Conservation (phyloP, 1,140 invertebrate species). For the Drosophila guanche region DNA sequence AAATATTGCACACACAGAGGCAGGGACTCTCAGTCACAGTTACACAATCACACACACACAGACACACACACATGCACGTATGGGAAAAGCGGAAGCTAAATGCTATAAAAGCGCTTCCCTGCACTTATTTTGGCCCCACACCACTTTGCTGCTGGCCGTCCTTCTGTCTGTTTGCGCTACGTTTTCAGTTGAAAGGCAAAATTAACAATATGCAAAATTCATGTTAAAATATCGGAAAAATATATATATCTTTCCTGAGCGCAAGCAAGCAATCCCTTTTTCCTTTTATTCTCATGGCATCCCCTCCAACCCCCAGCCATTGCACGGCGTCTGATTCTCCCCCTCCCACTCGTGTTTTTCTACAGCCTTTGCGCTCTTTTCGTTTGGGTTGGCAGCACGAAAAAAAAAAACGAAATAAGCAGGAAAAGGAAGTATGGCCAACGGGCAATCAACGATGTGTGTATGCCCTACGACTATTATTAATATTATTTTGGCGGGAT, state of each 20-base stretch:
- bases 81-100: conserved; percentile 59
- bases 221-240: conserved; percentile 82
- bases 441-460: conserved; percentile 17
- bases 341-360: conserved; percentile 41
- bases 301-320: too few species aligned
- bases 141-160: background rate
- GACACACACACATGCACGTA: conserved; percentile 4
- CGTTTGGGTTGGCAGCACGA: conserved; percentile 58
- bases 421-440: conserved; percentile 11
- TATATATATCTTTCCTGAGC: conserved; percentile 76
- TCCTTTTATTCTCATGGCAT: conserved; percentile 8
- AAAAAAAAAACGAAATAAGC: conserved; percentile 31
- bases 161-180: conserved; percentile 25
- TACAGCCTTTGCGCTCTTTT: conserved; percentile 63
- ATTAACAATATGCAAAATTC: conserved; percentile 82
- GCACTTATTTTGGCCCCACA: conserved; percentile 17
- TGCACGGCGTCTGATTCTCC: background rate
- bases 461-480: conserved; percentile 7
- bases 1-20: conserved; percentile 38
- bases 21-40: conserved; percentile 12
- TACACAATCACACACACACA: conserved; percentile 11
- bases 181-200: conserved; percentile 74
- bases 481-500: background rate
- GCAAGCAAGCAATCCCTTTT: conserved; percentile 71
- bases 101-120: conserved; percentile 60